phyloP scores from a whole-genome alignment of 2,888 invertebrate genomes.

The Chymomyza fuscimana region DNA sequence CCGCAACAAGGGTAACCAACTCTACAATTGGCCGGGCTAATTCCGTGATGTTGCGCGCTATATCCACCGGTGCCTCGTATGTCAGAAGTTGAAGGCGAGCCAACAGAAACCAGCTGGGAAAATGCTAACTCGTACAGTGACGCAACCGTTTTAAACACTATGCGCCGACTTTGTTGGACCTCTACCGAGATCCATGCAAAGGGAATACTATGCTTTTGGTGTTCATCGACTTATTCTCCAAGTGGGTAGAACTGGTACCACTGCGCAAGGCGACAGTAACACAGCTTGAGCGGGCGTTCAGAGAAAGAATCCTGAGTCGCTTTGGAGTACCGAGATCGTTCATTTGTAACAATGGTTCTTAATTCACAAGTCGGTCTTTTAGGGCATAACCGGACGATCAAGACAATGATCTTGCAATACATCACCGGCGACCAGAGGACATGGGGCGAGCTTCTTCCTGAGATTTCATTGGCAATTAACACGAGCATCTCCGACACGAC shows the following conservation, averaged over 20 bases:
- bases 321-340: conserved; percentile 20
- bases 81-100: conserved; percentile 24
- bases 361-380: conserved; percentile 18
- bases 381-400: conserved; percentile 15
- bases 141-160: conserved; percentile 13
- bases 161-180: conserved; percentile 32
- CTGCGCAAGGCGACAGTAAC: conserved; percentile 13
- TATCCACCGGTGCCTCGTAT: conserved; percentile 19
- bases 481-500: conserved; percentile 6
- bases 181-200: conserved; percentile 29
- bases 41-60: conserved; percentile 20
- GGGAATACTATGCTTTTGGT: conserved; percentile 25
- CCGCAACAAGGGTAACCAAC: conserved; percentile 13
- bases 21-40: conserved; percentile 36
- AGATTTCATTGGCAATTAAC: conserved; percentile 17
- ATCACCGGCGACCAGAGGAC: background rate
- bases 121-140: conserved; percentile 17
- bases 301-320: conserved; percentile 17
- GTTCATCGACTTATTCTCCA: conserved; percentile 29
- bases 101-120: conserved; percentile 20
- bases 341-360: conserved; percentile 12
- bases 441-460: conserved; percentile 13
- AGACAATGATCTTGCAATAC: conserved; percentile 23
- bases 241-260: conserved; percentile 29
- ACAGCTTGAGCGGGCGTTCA: background rate